Evolutionary conservation across 2,797 vertebrate genomes (phyloP), one percentile per base, ranked within the genome.

Genomic region (Macropodus opercularis): DNA sequence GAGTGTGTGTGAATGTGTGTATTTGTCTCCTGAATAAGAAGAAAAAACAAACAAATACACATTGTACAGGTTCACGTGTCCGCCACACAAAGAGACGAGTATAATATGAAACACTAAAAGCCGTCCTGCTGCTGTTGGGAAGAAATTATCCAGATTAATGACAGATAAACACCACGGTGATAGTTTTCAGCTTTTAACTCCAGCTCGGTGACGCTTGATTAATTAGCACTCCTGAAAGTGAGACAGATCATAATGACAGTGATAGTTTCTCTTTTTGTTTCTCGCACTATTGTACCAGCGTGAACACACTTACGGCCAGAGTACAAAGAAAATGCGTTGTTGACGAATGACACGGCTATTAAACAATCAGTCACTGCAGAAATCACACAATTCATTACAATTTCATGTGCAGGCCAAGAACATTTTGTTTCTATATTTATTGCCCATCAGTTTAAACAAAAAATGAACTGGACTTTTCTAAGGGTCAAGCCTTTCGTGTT

Each of bases 141-240:
- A 68, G 56, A 75, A 77, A 79, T 69, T 42, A 72, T 51, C 73
- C 13, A 9, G 57, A 80, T 78, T 82, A 77, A 79, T 67, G 53
- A 62, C 68, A 61, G 53, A 73, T 72, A 69, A 81, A 77, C 60
- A 72, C 60, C 15, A 13, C 61, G 64, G 73, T 74, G 64, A 76
- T 73, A 53, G 43, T 65, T 68, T 72, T 61, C 35, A 63, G 79
- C 69, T 70, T 80, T 79, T 72, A 79, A 72, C 77, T 74, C 35
- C 2, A 17, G 46, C 71, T 67, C 44, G 31, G 48, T 51, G 49
- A 65, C 68, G 74, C 61, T 72, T 63, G 50, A 72, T 77, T 77
- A 72, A 79, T 80, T 68, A 77, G 65, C 50, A 54, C 64, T 38
- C 34, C 4, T 59, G 49, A 69, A 63, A 79, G 27, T 4, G 40